Evolutionary conservation across 2,797 vertebrate species (phyloP).

Genomic region (Phrynocephalus vlangalii): DNA sequence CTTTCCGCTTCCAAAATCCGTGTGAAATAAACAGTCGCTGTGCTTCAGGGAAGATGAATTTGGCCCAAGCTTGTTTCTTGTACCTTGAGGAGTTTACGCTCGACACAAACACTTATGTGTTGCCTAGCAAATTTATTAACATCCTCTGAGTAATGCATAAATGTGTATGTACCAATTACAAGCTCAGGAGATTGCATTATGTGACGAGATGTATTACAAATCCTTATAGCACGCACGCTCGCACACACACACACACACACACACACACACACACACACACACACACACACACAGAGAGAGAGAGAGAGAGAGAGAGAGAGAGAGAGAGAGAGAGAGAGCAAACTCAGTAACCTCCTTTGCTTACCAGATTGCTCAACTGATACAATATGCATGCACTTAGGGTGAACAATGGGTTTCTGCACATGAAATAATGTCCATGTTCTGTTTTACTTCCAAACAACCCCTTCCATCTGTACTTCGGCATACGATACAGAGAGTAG

Average conservation of each 20-base stretch:
- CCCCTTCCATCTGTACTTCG: slow-evolving; percentile 34
- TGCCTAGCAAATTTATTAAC: slow-evolving; percentile 62
- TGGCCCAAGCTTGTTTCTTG: slow-evolving; percentile 17
- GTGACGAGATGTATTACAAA: slow-evolving; percentile 49
- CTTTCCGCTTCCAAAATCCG: slow-evolving; percentile 22
- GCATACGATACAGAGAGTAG: slow-evolving; percentile 21
- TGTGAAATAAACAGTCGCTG: slow-evolving; percentile 20
- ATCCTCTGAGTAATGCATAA: slow-evolving; percentile 64
- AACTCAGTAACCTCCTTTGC: slow-evolving; percentile 36
- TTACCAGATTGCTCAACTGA: slow-evolving; percentile 50
- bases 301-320: too few species aligned
- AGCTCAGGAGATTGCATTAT: slow-evolving; percentile 39
- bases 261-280: too few species aligned
- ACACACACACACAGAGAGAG: too few species aligned
- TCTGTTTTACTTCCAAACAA: slow-evolving; percentile 36
- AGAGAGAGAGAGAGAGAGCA: too few species aligned
- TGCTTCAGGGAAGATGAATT: slow-evolving; percentile 23
- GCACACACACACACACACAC: background rate
- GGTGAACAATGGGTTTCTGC: slow-evolving; percentile 44
- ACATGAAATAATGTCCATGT: slow-evolving; percentile 42
- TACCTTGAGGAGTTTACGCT: slow-evolving; percentile 44
- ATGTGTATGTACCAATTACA: slow-evolving; percentile 53
- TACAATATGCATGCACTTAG: slow-evolving; percentile 58
- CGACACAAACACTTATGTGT: slow-evolving; percentile 51
- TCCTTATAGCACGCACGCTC: slow-evolving; percentile 44